phyloP scores from a whole-genome alignment of 2,113 vertebrate genomes.

The Varanus salvator region DNA sequence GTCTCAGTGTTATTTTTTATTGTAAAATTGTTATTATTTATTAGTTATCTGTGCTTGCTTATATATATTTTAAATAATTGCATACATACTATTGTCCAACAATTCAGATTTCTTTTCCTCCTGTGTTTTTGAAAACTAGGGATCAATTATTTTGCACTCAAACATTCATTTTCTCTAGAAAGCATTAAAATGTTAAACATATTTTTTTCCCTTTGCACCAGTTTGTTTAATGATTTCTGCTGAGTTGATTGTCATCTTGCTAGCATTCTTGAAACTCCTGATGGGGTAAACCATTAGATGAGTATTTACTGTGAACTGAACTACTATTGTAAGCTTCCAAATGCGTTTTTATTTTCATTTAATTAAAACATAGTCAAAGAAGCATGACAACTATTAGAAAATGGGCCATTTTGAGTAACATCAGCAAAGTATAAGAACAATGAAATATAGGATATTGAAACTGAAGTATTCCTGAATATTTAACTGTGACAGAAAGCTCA shows the following conservation, averaged over 20 bases:
- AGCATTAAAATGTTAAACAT: background rate
- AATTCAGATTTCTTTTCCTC: background rate
- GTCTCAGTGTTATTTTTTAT: background rate
- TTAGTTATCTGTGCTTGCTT: background rate
- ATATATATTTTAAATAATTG: background rate
- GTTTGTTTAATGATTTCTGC: slow-evolving; percentile 1
- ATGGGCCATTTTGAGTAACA: slow-evolving; percentile 25
- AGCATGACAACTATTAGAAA: background rate
- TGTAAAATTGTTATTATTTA: background rate
- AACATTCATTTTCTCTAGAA: slow-evolving; percentile 10
- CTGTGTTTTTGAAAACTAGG: background rate
- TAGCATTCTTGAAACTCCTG: background rate
- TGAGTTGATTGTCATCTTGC: background rate
- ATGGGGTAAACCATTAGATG: background rate
- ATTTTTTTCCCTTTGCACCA: background rate
- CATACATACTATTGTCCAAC: background rate
- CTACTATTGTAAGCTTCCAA: background rate
- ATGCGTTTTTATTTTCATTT: background rate
- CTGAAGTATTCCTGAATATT: slow-evolving; percentile 10
- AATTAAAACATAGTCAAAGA: background rate
- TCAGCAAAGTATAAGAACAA: background rate
- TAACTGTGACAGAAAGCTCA: background rate
- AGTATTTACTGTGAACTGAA: background rate
- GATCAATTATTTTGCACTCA: slow-evolving; percentile 26
- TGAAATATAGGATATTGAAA: background rate